A percentile compares a stretch with the other conserved stretches of the same genome.
Conservation (phyloP, 2,888 invertebrate species). For the Nycteola revayana region DNA sequence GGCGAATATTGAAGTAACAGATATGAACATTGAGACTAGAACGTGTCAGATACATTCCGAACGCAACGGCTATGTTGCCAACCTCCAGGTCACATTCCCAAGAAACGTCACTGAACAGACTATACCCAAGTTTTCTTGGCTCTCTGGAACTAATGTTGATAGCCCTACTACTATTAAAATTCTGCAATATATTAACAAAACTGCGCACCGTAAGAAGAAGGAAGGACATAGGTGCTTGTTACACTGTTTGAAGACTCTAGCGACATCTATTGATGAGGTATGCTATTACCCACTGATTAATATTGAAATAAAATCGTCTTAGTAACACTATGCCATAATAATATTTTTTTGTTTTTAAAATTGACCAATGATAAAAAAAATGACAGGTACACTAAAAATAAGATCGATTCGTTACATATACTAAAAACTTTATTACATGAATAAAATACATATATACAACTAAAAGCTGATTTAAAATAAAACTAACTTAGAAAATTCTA, state of each 20-base stretch:
- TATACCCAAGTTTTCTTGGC: constrained; percentile 77
- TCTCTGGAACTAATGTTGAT: constrained; percentile 83
- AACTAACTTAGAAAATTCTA: too few relatives aligned
- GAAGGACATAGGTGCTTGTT: constrained; percentile 94
- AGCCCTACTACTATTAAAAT: constrained; percentile 87
- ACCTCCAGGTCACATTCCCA: constrained; percentile 83
- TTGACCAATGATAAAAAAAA: too few relatives aligned
- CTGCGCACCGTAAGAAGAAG: constrained; percentile 90
- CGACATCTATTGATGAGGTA: constrained; percentile 76
- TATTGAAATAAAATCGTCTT: too few relatives aligned
- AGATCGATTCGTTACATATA: too few relatives aligned
- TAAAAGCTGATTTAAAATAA: too few relatives aligned
- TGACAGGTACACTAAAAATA: too few relatives aligned
- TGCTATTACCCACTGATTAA: too few relatives aligned
- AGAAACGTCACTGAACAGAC: constrained; percentile 69
- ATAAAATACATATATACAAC: too few relatives aligned
- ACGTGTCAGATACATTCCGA: constrained; percentile 82
- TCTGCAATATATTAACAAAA: constrained; percentile 89
- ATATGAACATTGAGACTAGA: constrained; percentile 82
- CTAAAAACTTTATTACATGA: too few relatives aligned
- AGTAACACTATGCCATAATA: too few relatives aligned
- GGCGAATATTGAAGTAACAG: constrained; percentile 76
- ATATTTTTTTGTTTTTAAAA: too few relatives aligned
- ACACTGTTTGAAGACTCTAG: constrained; percentile 87
- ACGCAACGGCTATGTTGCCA: constrained; percentile 77